A percentile compares a stretch with the other conserved stretches of the same genome.
phyloP scores from a whole-genome alignment of 2,888 invertebrate genomes.

The Trachelus troglodyta region DNA sequence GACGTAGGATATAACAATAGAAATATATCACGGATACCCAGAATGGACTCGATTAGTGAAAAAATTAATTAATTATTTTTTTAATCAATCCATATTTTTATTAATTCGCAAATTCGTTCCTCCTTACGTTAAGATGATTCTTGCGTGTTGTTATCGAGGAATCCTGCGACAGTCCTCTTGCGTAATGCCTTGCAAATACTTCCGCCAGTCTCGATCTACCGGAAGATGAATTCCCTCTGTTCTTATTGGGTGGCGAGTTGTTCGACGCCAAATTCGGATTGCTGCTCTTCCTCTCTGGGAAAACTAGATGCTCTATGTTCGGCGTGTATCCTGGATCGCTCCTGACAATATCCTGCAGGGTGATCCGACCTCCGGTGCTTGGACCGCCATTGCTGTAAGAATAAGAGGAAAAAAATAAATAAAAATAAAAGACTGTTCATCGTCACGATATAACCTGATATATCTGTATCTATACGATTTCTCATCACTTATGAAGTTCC shows the following conservation, averaged over 20 bases:
- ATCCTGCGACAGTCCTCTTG: slow-evolving; percentile 56
- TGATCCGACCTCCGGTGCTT: slow-evolving; percentile 48
- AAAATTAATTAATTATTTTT: not conserved
- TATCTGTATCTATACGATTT: not conserved
- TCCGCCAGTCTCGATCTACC: slow-evolving; percentile 68
- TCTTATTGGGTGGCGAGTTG: slow-evolving; percentile 30
- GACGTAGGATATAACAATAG: not conserved
- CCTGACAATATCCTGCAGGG: slow-evolving; percentile 61
- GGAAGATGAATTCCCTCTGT: slow-evolving; percentile 42
- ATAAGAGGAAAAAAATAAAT: not conserved
- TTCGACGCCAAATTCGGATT: slow-evolving; percentile 59
- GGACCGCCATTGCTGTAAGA: slow-evolving; percentile 47
- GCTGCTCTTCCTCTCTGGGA: slow-evolving; percentile 68
- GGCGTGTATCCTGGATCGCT: slow-evolving; percentile 69
- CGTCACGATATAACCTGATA: not conserved
- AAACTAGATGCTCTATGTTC: slow-evolving; percentile 72
- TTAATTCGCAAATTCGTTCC: not conserved
- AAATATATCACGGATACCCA: not conserved
- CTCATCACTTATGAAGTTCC: not conserved
- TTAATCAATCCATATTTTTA: too few relatives aligned
- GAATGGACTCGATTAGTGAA: not conserved
- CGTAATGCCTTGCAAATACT: slow-evolving; percentile 67
- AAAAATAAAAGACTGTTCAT: not conserved
- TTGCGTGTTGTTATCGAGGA: slow-evolving; percentile 45
- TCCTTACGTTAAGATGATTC: slow-evolving; percentile 55